These are phyloP conservation scores for Prostheceraeus crozeri DNA, from an alignment of 2,888 invertebrate species.

Conservation along the genomic window DNA sequence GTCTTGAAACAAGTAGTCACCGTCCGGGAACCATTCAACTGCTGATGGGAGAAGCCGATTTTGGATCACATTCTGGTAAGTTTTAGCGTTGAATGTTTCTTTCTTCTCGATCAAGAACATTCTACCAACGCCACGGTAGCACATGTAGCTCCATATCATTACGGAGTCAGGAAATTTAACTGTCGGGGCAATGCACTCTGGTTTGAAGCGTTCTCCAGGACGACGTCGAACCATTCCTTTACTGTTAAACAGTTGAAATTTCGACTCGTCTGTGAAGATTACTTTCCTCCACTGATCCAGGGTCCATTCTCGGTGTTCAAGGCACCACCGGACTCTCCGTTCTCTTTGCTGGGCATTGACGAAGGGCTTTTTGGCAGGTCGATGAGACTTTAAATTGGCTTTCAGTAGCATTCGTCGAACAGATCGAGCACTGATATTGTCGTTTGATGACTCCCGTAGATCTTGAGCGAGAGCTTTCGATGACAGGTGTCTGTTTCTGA, in stretches of 20 bases:
- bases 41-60: slow-evolving; percentile 3
- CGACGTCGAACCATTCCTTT: slow-evolving; percentile 18
- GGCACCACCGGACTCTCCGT: slow-evolving; percentile 18
- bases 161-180: slow-evolving; percentile 12
- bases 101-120: slow-evolving; percentile 8
- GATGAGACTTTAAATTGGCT: slow-evolving; percentile 13
- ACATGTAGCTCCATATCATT: slow-evolving; percentile 19
- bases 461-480: slow-evolving; percentile 6
- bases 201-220: slow-evolving; percentile 21
- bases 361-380: slow-evolving; percentile 19
- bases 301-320: slow-evolving; percentile 5
- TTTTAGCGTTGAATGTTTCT: too few relatives aligned
- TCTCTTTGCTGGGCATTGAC: not conserved
- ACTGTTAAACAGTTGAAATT: slow-evolving; percentile 17
- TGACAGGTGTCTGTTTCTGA: slow-evolving; percentile 10
- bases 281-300: slow-evolving; percentile 18
- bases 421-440: slow-evolving; percentile 14
- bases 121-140: not conserved
- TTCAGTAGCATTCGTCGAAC: slow-evolving; percentile 8
- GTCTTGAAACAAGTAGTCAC: slow-evolving; percentile 20
- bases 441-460: not conserved
- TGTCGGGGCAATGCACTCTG: not conserved
- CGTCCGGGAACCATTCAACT: slow-evolving; percentile 3
- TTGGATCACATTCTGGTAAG: not conserved
- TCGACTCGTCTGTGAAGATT: slow-evolving; percentile 16